These are phyloP conservation scores for Ruditapes philippinarum DNA, from an alignment of 1,140 invertebrate species.

Conservation along the genomic window DNA sequence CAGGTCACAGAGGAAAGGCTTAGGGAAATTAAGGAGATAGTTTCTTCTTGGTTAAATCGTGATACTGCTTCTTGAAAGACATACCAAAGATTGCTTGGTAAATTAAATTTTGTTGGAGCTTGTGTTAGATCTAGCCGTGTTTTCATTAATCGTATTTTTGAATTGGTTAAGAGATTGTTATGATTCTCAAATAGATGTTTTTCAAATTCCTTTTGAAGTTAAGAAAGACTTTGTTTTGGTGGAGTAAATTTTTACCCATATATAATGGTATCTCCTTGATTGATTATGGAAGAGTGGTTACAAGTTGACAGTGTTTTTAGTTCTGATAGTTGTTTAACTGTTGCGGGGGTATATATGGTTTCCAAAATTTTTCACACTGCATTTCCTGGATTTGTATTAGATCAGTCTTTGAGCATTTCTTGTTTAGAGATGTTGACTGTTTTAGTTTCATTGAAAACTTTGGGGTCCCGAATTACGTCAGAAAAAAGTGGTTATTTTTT, in stretches of 20 bases:
- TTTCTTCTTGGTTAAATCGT: not conserved
- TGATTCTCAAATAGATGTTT: not conserved
- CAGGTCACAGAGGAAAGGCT: not conserved
- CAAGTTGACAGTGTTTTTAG: not conserved
- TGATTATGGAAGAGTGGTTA: not conserved
- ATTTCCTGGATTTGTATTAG: constrained; percentile 25
- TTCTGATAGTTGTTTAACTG: not conserved
- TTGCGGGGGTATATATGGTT: not conserved
- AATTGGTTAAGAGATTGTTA: constrained; percentile 38
- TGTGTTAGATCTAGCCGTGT: too few species aligned
- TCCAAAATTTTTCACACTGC: not conserved
- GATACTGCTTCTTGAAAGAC: constrained; percentile 21
- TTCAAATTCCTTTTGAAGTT: not conserved
- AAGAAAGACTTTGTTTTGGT: not conserved
- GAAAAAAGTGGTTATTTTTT: constrained; percentile 26
- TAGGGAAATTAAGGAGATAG: not conserved
- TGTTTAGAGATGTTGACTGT: constrained; percentile 26
- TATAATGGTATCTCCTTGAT: constrained; percentile 32
- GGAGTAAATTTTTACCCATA: constrained; percentile 10
- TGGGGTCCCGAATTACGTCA: not conserved
- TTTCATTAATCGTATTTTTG: not conserved
- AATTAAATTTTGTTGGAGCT: constrained; percentile 40
- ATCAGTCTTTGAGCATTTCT: constrained; percentile 3
- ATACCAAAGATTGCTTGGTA: constrained; percentile 16
- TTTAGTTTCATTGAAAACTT: constrained; percentile 31